A percentile compares a stretch with the other conserved stretches of the same genome.
These are phyloP conservation scores for Myoxocephalus aenaeus DNA, from an alignment of 2,797 vertebrate genomes.

Conservation along the genomic window DNA sequence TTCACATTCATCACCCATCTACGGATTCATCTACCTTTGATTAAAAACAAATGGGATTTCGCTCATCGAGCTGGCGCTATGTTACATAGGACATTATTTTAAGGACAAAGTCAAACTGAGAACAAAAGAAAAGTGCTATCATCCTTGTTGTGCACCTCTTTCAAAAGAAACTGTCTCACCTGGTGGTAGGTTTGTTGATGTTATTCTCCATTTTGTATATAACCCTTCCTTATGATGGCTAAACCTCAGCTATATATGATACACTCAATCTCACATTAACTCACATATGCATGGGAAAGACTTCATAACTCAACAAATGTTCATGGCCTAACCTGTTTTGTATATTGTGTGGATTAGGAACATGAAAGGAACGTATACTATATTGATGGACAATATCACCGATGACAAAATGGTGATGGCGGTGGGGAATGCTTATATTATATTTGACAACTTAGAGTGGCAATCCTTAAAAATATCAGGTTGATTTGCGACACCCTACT, in stretches of 20 bases:
- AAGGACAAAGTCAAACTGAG: slow-evolving; percentile 16
- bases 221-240: slow-evolving; percentile 4
- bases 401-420: not conserved
- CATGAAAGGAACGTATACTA: slow-evolving; percentile 11
- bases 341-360: not conserved
- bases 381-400: not conserved
- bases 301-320: not conserved
- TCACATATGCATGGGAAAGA: slow-evolving; percentile 33
- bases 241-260: slow-evolving; percentile 1
- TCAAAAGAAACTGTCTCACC: not conserved
- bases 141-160: not conserved
- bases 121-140: not conserved
- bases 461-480: not conserved
- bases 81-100: slow-evolving; percentile 1
- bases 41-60: not conserved
- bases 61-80: slow-evolving; percentile 16
- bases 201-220: not conserved
- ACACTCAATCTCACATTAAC: slow-evolving; percentile 8
- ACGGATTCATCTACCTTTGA: slow-evolving; percentile 13
- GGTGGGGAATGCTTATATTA: slow-evolving; percentile 3
- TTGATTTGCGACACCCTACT: not conserved
- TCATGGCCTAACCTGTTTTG: not conserved
- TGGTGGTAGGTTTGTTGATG: not conserved
- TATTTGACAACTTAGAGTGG: not conserved
- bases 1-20: slow-evolving; percentile 6